Base-by-base conservation (phyloP, 2,113 vertebrate species). In the Caloenas nicobarica region DNA sequence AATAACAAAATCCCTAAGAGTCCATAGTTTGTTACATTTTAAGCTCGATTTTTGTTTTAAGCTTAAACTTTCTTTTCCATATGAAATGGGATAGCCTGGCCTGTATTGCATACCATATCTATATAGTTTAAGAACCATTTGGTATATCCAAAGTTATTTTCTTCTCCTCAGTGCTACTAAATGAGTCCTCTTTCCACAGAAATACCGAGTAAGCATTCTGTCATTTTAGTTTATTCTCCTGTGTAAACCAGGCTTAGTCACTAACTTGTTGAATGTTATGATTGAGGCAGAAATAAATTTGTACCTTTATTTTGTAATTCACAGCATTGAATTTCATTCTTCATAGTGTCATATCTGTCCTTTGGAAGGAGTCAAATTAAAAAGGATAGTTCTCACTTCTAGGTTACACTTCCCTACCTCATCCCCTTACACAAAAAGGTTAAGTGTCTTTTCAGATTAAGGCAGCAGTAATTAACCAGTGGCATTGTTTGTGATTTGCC, bases 401-500 rank as follows among this genome's bases (percentile, higher is more conserved):
- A 74, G 76, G 76, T 92, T 96, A 80, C 51, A 58, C 65, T 94
- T 95, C 29, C n/a, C 50, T 88, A 77, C 78, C 69, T 92, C 77
- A 79, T 94, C 76, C 54, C 60, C 48, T 62, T 91, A 56, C 73
- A 89, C 73, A 96, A 73, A 91, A 96, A 97, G 93, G 94, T 96
- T 97, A 97, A 97, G 74, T 95, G 93, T 93, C 94, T 91, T 96
- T 96, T 95, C 95, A 97, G 76, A 96, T 97, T 95, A 97, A 96
- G 93, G 94, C 84, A 96, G 89, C 85, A 96, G 91, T 97, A 97
- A 97, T 97, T 97, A 97, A 97, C 95, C 84, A 87, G 82, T 81
- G 87, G 56, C 91, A 93, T 97, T 97, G 91, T 97, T 97, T 96
- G 94, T 95, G 93, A 96, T 97, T 97, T 97, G 91, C 95, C 95